Conservation (phyloP, 2,888 invertebrate species). For the Cancer borealis region DNA sequence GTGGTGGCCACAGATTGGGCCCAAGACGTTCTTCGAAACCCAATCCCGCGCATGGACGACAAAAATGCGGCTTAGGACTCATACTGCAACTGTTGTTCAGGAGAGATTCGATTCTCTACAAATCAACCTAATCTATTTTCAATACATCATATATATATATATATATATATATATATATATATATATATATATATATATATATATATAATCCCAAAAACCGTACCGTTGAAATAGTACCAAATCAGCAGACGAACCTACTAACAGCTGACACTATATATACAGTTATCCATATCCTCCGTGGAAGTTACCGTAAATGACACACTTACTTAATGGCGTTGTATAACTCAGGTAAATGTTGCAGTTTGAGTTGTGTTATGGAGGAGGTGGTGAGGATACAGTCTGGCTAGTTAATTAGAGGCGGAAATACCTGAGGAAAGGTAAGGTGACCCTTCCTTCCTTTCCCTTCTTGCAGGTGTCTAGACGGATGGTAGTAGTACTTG, state of each 20-base stretch:
- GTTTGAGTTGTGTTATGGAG: not conserved
- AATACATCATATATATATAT: no score
- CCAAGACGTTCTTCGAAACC: no score
- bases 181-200: no score
- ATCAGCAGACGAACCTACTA: not conserved
- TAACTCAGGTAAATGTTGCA: not conserved
- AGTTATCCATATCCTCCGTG: not conserved
- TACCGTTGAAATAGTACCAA: not conserved
- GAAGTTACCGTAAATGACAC: not conserved
- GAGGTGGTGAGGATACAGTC: not conserved
- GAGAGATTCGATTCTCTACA: no score
- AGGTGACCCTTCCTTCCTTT: not conserved
- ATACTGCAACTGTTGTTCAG: no score
- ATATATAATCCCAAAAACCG: not conserved
- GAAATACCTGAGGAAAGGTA: conserved; percentile 8
- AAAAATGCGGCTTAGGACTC: no score
- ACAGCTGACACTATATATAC: not conserved
- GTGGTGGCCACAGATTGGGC: no score
- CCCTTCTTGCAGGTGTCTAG: not conserved
- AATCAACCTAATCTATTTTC: no score
- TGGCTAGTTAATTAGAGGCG: not conserved
- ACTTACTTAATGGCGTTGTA: not conserved
- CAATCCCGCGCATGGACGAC: no score
- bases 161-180: no score
- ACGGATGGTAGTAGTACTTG: not conserved